Percentiles rank a stretch among this genome's conserved stretches.
Evolutionary conservation across 1,140 invertebrate species (phyloP).

Genomic region (Megalonaias nervosa): DNA sequence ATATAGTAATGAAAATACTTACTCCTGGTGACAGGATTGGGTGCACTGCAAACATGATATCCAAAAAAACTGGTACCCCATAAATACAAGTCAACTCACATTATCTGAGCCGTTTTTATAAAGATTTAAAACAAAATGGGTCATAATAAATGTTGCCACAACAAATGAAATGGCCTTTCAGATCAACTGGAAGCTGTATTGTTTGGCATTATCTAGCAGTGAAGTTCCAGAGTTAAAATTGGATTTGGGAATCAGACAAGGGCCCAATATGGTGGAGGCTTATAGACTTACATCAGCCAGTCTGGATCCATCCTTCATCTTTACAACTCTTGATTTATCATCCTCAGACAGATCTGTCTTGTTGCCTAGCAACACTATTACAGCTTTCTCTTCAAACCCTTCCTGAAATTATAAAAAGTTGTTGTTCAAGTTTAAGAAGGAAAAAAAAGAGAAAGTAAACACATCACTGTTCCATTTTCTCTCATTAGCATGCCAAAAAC

Average conservation of each 20-base stretch:
- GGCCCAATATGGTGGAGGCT: background rate
- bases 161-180: background rate
- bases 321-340: slow-evolving; percentile 69
- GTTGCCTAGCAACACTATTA: slow-evolving; percentile 72
- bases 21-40: too few species aligned
- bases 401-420: slow-evolving; percentile 50
- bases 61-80: too few species aligned
- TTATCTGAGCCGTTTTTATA: too few species aligned
- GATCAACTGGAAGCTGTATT: too few species aligned
- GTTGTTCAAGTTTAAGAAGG: too few species aligned
- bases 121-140: background rate
- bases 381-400: slow-evolving; percentile 70
- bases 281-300: slow-evolving; percentile 72
- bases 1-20: too few species aligned
- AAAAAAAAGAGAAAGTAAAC: too few species aligned
- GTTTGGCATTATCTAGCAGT: too few species aligned
- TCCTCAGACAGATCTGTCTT: slow-evolving; percentile 71
- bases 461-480: too few species aligned
- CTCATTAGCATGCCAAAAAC: too few species aligned
- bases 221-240: background rate
- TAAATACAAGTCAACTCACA: too few species aligned
- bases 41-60: too few species aligned
- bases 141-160: background rate
- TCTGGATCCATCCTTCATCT: slow-evolving; percentile 72
- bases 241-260: background rate